Base-by-base conservation (phyloP, 2,113 vertebrate genomes). In the Morone chrysops region DNA sequence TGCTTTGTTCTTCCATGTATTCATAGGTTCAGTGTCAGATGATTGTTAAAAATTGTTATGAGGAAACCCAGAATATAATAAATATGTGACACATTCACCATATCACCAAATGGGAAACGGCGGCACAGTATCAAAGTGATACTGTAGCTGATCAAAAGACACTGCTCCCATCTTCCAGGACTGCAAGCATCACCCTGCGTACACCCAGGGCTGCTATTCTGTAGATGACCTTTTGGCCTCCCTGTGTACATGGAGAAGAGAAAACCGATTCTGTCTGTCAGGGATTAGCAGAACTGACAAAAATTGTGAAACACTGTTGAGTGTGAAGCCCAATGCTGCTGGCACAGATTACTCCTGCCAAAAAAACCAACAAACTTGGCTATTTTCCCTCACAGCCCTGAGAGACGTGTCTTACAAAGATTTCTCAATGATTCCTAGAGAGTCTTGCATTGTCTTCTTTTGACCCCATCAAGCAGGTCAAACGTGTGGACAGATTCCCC, bases 381-480 rank as follows among this genome's bases (percentile, higher is more conserved):
- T 74, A 7, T 78, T 73, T 73, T 69, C 47, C 18, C 3, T 61
- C 6, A 36, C 38, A 54, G 63, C 38, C 12, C 18, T 41, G 18
- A 4, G 51, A 14, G 13, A 60, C 36, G 40, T 4, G n/a, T 31
- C 73, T 78, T 41, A 48, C 50, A 77, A 51, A 59, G 40, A 84
- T 85, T 94, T 94, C 91, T 94, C 48, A 61, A 3, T 95, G 93
- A 90, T 75, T 92, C 81, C 77, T 92, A 61, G 66, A 70, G 90
- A 62, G 22, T 22, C 22, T 70, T 25, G 59, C 63, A 88, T 86
- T 40, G 67, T 89, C 2, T 22, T 79, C 90, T 89, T 83, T 87
- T 89, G 81, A 85, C 93, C 87, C 83, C 85, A 80, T 85, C 90
- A 85, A 78, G 73, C 93, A 89, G 93, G 86, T 91, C 89, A 95